phyloP scores from a whole-genome alignment of 2,888 invertebrate species.

The Drosophila anomalata region DNA sequence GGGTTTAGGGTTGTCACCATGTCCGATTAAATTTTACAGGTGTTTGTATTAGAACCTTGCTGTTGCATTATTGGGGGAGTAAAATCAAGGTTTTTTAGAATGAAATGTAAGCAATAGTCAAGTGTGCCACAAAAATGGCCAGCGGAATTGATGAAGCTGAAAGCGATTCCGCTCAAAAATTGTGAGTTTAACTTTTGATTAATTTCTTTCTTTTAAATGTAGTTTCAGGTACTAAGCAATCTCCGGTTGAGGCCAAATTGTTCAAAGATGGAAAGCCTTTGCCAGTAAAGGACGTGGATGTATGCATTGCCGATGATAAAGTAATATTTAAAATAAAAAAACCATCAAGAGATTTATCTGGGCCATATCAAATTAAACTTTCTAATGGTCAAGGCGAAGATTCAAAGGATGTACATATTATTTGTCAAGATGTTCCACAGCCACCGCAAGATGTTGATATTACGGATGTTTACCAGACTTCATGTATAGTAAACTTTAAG shows the following conservation, averaged over 20 bases:
- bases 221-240: slow-evolving; percentile 95
- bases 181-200: neutral
- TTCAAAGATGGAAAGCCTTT: slow-evolving; percentile 95
- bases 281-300: slow-evolving; percentile 94
- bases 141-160: too few species aligned
- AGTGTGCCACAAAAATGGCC: too few species aligned
- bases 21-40: too few species aligned
- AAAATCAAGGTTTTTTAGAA: too few species aligned
- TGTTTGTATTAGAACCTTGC: too few species aligned
- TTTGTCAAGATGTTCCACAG: slow-evolving; percentile 95
- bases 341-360: slow-evolving; percentile 93
- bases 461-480: slow-evolving; percentile 93
- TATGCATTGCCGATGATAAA: slow-evolving; percentile 95
- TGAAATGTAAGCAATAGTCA: too few species aligned
- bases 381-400: slow-evolving; percentile 97
- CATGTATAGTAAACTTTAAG: slow-evolving; percentile 94
- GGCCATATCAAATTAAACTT: slow-evolving; percentile 96
- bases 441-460: slow-evolving; percentile 94
- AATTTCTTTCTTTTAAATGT: neutral
- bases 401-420: slow-evolving; percentile 91
- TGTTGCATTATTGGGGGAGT: too few species aligned
- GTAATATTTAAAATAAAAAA: slow-evolving; percentile 96
- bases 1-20: too few species aligned
- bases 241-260: slow-evolving; percentile 95
- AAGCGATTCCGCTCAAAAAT: too few species aligned